Base-by-base conservation (phyloP, 2,113 vertebrate species). In the Myiozetetes cayanensis region DNA sequence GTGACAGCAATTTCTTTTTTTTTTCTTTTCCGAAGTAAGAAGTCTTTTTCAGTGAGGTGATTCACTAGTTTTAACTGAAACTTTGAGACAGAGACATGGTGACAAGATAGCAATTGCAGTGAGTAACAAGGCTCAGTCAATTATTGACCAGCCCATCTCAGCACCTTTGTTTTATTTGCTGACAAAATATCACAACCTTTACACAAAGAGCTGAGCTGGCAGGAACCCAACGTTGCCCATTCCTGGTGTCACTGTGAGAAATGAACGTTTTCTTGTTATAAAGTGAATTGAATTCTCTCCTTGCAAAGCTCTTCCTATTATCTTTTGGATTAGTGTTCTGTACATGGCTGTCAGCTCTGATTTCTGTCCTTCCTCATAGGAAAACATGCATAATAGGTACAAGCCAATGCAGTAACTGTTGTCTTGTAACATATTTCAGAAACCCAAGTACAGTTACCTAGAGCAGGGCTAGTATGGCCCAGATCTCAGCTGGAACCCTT, bases 101-200 rank as follows among this genome's bases (percentile, higher is more conserved):
- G 93, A 91, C 89, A 92, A 92, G 93, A 87, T 53, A 85, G 52
- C 39, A 71, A 91, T 71, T 89, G 90, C 76, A 30, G 53, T 52
- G 90, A 77, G 78, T 93, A 94, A 84, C 63, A 74, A 93, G 90
- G 68, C 87, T 92, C 59, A 82, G 94, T 96, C 94, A 95, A 90
- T 91, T 93, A 95, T 89, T 95, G 94, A 96, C 95, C 77, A 85
- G 72, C 44, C 39, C 50, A 63, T 86, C 89, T 85, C 37, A 10
- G 61, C 76, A 73, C 86, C 73, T 93, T 94, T 95, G 93, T 93
- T 91, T 91, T 89, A 85, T 80, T 89, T 92, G 62, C 93, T 94
- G 91, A 79, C 76, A 82, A 91, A 95, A 87, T 78, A 63, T 43
- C 43, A 33, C 1, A 66, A 84, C 87, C 67, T 74, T 85, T 87